Conservation (phyloP, 2,797 vertebrate genomes). For the Enteromius afrohamiltoni region DNA sequence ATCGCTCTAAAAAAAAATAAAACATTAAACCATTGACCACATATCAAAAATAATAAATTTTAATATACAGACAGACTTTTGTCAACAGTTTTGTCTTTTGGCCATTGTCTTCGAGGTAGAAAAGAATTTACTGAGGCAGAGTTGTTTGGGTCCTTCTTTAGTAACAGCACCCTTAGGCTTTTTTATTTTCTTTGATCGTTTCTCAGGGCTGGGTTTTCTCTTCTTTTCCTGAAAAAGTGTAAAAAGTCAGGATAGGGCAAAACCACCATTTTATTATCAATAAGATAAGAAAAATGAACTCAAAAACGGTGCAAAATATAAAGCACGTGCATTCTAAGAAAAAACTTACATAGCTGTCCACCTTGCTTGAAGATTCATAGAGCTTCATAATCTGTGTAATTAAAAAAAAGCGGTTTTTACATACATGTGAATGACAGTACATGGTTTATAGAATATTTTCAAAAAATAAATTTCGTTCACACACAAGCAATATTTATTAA, state of each 20-base stretch:
- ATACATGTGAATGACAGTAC: neutral
- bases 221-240: slow-evolving; percentile 65
- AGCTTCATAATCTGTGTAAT: slow-evolving; percentile 77
- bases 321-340: neutral
- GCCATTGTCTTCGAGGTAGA: slow-evolving; percentile 63
- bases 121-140: slow-evolving; percentile 71
- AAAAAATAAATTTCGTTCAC: neutral
- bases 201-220: slow-evolving; percentile 50
- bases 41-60: neutral
- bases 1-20: neutral
- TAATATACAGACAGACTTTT: neutral
- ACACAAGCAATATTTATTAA: neutral
- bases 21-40: neutral
- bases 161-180: slow-evolving; percentile 47
- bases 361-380: slow-evolving; percentile 63
- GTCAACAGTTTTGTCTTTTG: slow-evolving; percentile 1
- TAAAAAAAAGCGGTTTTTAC: neutral
- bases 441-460: neutral
- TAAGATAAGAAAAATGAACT: neutral
- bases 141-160: slow-evolving; percentile 63
- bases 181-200: slow-evolving; percentile 57
- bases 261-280: neutral
- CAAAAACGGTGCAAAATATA: neutral
- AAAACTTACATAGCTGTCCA: slow-evolving; percentile 58
- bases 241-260: neutral